These are phyloP conservation scores for Dichetophora obliterata DNA, from an alignment of 2,888 invertebrate genomes.

Conservation along the genomic window DNA sequence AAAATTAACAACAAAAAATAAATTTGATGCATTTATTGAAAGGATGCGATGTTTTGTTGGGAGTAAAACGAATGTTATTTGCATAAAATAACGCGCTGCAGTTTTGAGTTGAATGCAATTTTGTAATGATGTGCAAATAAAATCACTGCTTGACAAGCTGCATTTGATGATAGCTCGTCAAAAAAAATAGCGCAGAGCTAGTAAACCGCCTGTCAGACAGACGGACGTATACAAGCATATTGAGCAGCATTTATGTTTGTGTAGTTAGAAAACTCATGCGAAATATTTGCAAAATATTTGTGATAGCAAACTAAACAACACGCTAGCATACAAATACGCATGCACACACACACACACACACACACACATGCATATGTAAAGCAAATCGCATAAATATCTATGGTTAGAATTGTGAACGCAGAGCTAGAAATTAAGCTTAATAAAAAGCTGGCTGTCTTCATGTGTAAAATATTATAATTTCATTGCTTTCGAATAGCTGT, in stretches of 20 bases:
- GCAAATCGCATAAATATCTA: no score
- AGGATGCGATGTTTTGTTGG: neutral
- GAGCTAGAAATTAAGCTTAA: neutral
- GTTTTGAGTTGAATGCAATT: neutral
- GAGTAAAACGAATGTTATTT: slow-evolving; percentile 2
- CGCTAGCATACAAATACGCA: no score
- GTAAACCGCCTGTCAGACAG: neutral
- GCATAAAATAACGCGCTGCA: slow-evolving; percentile 12
- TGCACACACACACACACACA: no score
- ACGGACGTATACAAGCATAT: neutral
- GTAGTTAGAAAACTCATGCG: no score
- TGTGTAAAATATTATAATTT: slow-evolving; percentile 11
- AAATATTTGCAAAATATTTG: no score
- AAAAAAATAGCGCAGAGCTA: neutral
- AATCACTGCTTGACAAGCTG: neutral
- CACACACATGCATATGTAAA: no score
- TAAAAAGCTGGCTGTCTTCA: neutral
- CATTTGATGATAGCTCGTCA: neutral
- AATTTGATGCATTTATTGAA: neutral
- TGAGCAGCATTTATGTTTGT: neutral
- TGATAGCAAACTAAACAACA: no score
- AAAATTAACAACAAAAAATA: neutral
- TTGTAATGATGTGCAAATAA: slow-evolving; percentile 28
- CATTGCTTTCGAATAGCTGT: neutral
- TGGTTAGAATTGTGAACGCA: no score